Evolutionary conservation across 2,888 invertebrate species (phyloP).

Genomic region (Cecidostiba fungosa): DNA sequence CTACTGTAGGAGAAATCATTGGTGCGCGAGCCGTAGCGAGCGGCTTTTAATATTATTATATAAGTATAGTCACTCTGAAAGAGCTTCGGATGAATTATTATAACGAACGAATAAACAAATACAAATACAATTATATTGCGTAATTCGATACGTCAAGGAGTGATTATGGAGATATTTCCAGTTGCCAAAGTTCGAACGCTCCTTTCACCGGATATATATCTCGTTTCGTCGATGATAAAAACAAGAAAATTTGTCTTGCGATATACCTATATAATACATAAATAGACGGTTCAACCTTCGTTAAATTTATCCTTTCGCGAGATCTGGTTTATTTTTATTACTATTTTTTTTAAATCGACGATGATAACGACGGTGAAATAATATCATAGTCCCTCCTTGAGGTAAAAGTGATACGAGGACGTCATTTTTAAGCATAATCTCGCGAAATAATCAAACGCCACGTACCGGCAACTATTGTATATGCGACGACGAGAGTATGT

Average conservation of each 20-base stretch:
- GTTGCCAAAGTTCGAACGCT: background rate
- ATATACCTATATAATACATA: background rate
- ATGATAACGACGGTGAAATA: constrained; percentile 16
- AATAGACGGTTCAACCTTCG: constrained; percentile 40
- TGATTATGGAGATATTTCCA: constrained; percentile 21
- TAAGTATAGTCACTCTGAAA: constrained; percentile 3
- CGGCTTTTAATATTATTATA: constrained; percentile 10
- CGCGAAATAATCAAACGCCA: constrained; percentile 35
- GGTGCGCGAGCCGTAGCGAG: background rate
- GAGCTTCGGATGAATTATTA: constrained; percentile 20
- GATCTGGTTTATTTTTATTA: constrained; percentile 1
- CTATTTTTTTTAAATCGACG: background rate
- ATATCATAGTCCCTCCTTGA: constrained; percentile 38
- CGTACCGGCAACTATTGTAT: constrained; percentile 18
- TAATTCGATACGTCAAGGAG: constrained; percentile 22
- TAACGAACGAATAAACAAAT: constrained; percentile 34
- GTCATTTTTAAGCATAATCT: constrained; percentile 20
- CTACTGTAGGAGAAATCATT: constrained; percentile 27
- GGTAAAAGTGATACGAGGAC: constrained; percentile 45
- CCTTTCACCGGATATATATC: background rate
- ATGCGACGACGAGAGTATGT: background rate
- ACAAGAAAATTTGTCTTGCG: background rate
- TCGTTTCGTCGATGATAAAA: background rate
- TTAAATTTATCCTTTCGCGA: constrained; percentile 12
- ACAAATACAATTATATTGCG: constrained; percentile 9